Evolutionary conservation across 2,113 vertebrate species (phyloP).

Genomic region (Sciurus niger): DNA sequence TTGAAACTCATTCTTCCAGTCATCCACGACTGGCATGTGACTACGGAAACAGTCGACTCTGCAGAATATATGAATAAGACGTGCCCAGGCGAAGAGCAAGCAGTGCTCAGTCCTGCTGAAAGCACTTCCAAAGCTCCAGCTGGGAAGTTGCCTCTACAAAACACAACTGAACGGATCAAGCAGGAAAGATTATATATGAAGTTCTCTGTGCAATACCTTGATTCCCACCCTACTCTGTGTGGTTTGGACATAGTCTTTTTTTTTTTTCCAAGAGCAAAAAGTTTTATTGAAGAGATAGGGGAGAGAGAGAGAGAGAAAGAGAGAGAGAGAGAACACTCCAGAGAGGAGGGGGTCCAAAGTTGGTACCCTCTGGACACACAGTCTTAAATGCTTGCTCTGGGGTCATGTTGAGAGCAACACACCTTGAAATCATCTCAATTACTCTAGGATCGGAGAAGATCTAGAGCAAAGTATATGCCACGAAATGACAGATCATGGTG

Average conservation of each 20-base stretch:
- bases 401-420: fast-evolving
- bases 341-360: no score
- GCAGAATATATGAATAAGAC: background rate
- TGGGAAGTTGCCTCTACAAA: background rate
- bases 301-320: no score
- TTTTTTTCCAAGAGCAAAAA: no score
- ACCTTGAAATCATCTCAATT: background rate
- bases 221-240: background rate
- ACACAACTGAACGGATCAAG: background rate
- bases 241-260: background rate
- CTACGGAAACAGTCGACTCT: background rate
- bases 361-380: background rate
- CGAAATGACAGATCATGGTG: background rate
- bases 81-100: background rate
- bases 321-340: no score
- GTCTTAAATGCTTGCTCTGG: background rate
- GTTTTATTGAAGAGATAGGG: no score
- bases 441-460: background rate
- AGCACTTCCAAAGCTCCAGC: background rate
- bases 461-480: no score
- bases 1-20: background rate
- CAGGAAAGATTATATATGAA: background rate
- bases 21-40: fast-evolving
- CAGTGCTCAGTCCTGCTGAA: background rate
- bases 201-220: background rate